Percentiles rank a stretch among this genome's conserved stretches.
phyloP scores from a whole-genome alignment of 2,797 vertebrate species.

The Sylvia borin region DNA sequence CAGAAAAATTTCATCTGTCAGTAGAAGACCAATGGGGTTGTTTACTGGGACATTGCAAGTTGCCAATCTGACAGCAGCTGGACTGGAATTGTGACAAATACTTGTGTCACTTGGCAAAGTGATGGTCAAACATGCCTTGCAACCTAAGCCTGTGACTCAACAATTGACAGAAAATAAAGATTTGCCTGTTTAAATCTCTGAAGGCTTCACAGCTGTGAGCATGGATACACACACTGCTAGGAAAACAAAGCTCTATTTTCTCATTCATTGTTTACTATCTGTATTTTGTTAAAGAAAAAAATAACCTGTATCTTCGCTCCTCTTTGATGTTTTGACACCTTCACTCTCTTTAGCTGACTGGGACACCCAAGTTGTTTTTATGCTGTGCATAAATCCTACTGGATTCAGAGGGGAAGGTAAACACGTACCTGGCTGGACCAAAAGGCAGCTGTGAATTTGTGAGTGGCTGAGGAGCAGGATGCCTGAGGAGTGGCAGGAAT shows the following conservation, averaged over 20 bases:
- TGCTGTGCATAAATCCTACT: background rate
- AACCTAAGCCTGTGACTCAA: slow-evolving; percentile 49
- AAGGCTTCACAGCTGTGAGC: slow-evolving; percentile 41
- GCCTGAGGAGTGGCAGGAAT: background rate
- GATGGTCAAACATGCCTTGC: background rate
- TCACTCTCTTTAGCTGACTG: background rate
- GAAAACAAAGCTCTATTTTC: slow-evolving; percentile 15
- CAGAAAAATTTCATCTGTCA: background rate
- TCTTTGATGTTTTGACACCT: background rate
- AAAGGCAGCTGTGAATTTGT: background rate
- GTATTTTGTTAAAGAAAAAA: slow-evolving; percentile 12
- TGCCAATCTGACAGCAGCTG: slow-evolving; percentile 33
- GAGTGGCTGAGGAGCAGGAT: background rate
- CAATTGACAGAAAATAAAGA: slow-evolving; percentile 55
- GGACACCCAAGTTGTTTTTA: background rate
- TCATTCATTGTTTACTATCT: background rate
- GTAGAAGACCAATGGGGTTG: background rate
- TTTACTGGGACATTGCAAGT: background rate
- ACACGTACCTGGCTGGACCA: background rate
- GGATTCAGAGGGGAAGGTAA: background rate
- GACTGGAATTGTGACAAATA: slow-evolving; percentile 9
- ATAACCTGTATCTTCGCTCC: background rate
- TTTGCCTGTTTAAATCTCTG: slow-evolving; percentile 41
- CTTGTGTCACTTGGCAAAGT: slow-evolving; percentile 44
- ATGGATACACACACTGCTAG: background rate